Conservation (phyloP, 2,797 vertebrate species). For the Linurgus olivaceus region DNA sequence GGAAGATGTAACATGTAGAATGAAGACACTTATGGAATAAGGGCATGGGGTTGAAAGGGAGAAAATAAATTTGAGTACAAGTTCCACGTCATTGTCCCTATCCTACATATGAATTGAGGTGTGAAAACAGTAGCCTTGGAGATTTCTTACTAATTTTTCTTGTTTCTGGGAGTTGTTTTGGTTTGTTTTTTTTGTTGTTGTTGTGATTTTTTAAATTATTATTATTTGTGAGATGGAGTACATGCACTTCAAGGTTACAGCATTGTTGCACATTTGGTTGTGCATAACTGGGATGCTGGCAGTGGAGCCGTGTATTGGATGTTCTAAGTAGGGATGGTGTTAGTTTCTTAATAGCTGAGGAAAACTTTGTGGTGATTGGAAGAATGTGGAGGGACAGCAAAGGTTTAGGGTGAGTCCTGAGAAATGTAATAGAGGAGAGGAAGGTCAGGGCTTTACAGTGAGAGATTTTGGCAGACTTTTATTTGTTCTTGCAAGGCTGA, state of each 20-base stretch:
- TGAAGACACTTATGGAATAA: background rate
- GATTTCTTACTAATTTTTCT: background rate
- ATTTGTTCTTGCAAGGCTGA: background rate
- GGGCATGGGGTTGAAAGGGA: background rate
- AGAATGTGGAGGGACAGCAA: background rate
- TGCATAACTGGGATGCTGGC: background rate
- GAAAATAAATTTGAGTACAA: background rate
- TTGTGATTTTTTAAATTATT: background rate
- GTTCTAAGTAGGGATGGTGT: background rate
- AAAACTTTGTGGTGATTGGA: background rate
- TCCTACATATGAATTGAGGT: background rate
- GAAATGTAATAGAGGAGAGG: background rate
- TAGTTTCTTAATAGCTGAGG: background rate
- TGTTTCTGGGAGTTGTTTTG: background rate
- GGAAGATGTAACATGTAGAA: background rate
- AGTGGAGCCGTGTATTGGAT: background rate
- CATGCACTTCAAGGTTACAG: background rate
- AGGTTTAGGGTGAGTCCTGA: fast-evolving
- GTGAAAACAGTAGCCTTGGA: background rate
- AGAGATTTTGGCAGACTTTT: background rate
- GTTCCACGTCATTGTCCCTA: background rate
- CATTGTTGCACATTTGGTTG: background rate
- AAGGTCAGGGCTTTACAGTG: background rate
- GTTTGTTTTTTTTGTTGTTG: background rate
- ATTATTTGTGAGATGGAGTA: background rate